These are phyloP conservation scores for Trematomus loennbergii DNA, from an alignment of 2,113 vertebrate genomes.

Conservation along the genomic window DNA sequence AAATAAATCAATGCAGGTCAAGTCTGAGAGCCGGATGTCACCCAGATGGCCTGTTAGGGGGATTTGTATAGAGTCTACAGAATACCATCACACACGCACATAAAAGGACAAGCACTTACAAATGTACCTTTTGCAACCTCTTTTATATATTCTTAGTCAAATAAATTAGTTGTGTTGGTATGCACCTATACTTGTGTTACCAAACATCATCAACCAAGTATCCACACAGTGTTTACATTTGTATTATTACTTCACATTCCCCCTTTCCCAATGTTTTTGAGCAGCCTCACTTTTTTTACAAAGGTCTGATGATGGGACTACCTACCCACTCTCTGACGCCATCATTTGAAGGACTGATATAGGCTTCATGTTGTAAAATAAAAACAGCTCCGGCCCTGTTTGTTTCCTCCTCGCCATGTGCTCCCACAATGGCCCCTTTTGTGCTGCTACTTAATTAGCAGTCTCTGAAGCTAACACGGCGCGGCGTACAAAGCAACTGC, in stretches of 20 bases:
- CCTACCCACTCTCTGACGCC: not conserved
- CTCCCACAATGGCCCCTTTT: slow-evolving; percentile 51
- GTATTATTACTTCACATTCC: not conserved
- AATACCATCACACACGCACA: slow-evolving; percentile 23
- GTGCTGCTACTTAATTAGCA: slow-evolving; percentile 63
- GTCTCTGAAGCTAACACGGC: slow-evolving; percentile 48
- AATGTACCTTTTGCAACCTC: not conserved
- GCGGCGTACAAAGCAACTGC: slow-evolving; percentile 1
- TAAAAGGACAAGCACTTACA: not conserved
- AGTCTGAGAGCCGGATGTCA: slow-evolving; percentile 62
- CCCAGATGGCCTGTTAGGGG: slow-evolving; percentile 58
- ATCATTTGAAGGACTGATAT: slow-evolving; percentile 19
- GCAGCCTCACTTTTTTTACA: not conserved
- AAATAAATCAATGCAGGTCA: slow-evolving; percentile 77
- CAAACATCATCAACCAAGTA: too few species aligned
- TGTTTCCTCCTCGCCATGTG: slow-evolving; percentile 17
- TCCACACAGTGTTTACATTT: not conserved
- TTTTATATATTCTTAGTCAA: not conserved
- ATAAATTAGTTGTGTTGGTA: not conserved
- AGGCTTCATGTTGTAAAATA: not conserved
- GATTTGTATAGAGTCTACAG: slow-evolving; percentile 53
- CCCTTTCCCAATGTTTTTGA: not conserved
- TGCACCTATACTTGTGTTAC: not conserved
- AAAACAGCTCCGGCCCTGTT: slow-evolving; percentile 17
- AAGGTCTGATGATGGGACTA: not conserved